Conservation (phyloP, 2,113 vertebrate species). For the Melozone crissalis region DNA sequence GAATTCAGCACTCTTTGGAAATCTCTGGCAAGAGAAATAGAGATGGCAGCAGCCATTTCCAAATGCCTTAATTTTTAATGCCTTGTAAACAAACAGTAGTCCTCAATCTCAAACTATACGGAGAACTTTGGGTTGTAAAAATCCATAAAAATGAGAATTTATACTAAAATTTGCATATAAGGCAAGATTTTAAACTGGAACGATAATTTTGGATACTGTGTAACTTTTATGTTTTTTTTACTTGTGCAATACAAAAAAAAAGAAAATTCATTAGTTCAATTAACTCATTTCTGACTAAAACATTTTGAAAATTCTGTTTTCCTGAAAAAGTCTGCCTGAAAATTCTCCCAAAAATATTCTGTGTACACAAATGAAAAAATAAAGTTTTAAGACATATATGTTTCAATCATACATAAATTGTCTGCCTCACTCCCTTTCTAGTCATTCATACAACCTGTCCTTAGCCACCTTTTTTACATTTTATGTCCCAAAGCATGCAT, state of each 20-base stretch:
- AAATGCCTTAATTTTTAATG: background rate
- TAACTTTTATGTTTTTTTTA: background rate
- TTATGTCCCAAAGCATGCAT: background rate
- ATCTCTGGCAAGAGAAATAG: background rate
- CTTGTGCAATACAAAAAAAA: background rate
- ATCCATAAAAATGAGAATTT: background rate
- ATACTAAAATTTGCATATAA: background rate
- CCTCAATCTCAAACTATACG: background rate
- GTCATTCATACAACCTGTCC: background rate
- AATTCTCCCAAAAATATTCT: background rate
- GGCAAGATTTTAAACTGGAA: background rate
- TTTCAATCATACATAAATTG: background rate
- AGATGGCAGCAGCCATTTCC: background rate
- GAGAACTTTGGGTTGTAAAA: background rate
- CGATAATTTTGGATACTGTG: background rate
- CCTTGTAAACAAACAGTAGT: background rate
- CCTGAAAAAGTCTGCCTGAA: background rate
- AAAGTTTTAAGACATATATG: background rate
- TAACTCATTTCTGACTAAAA: background rate
- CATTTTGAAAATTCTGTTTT: background rate
- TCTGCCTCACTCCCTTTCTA: background rate
- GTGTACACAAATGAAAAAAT: background rate
- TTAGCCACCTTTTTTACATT: background rate
- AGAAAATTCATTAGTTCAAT: background rate
- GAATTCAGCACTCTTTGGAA: background rate